Percentiles rank a stretch among this genome's conserved stretches.
phyloP scores from a whole-genome alignment of 1,140 invertebrate species.

The Drosophila chauvacae region DNA sequence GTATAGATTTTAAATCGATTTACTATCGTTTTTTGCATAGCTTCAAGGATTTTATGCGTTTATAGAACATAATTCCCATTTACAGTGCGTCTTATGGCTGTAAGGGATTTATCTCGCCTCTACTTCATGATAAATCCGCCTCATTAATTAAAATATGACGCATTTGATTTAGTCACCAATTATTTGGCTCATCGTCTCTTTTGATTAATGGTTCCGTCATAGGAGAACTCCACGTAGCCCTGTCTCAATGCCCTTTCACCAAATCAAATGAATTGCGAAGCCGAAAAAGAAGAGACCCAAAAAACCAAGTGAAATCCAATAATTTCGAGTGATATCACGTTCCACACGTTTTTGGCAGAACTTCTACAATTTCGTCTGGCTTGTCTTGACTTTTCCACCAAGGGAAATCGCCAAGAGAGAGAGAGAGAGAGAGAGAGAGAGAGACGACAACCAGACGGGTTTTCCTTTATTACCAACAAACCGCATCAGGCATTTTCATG shows the following conservation, averaged over 20 bases:
- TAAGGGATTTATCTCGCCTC: too few relatives aligned
- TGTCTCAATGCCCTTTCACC: neutral
- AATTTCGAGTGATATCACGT: constrained; percentile 39
- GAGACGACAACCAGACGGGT: constrained; percentile 17
- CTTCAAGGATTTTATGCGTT: neutral
- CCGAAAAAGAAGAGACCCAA: neutral
- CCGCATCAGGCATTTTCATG: constrained; percentile 41
- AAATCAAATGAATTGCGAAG: constrained; percentile 7
- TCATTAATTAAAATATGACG: constrained; percentile 6
- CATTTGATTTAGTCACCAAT: constrained; percentile 11
- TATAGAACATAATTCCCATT: neutral
- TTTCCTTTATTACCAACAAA: constrained; percentile 24
- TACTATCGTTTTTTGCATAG: neutral
- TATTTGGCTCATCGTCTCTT: neutral
- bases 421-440: constrained; percentile 3
- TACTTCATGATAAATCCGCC: neutral
- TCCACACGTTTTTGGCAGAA: constrained; percentile 49
- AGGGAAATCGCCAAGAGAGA: constrained; percentile 28
- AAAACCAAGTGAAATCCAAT: constrained; percentile 35
- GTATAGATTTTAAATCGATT: neutral
- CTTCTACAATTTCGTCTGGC: constrained; percentile 36
- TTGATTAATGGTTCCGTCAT: neutral
- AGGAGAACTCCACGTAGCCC: constrained; percentile 14
- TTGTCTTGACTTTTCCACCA: constrained; percentile 18
- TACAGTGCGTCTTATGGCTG: neutral